Conservation (phyloP, 2,797 vertebrate species). For the Oreochromis mossambicus region DNA sequence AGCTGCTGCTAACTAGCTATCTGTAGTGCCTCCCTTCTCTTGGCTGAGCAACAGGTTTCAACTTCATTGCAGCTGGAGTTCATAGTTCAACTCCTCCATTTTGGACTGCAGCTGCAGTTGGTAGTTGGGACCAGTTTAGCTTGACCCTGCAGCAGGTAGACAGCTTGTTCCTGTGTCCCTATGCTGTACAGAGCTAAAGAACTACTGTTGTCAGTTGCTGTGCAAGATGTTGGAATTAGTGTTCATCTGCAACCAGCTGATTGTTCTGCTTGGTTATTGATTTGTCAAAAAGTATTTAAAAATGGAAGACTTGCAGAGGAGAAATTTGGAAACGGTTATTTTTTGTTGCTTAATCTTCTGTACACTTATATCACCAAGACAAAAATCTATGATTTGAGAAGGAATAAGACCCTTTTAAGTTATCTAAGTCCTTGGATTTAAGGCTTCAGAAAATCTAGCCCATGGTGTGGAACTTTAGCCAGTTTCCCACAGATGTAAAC, state of each 20-base stretch:
- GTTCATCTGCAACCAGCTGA: background rate
- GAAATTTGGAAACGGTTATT: background rate
- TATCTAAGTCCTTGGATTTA: background rate
- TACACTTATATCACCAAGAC: background rate
- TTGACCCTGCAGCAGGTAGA: background rate
- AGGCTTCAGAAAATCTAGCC: background rate
- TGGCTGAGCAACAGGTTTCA: background rate
- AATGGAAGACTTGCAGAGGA: background rate
- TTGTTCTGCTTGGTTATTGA: background rate
- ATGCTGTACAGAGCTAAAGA: background rate
- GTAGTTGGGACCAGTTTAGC: background rate
- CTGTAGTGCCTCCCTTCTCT: background rate
- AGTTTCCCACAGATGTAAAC: background rate
- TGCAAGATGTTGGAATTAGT: background rate
- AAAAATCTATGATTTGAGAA: background rate
- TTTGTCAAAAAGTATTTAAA: background rate
- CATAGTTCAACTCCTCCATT: background rate
- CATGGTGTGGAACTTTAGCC: background rate
- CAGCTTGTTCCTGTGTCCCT: background rate
- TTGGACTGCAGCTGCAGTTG: background rate
- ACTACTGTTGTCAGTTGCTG: background rate
- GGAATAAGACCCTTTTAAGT: background rate
- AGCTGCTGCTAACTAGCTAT: background rate
- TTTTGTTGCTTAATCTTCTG: background rate
- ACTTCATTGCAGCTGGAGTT: background rate